Percentiles rank a stretch among this genome's conserved stretches.
phyloP scores from a whole-genome alignment of 1,140 invertebrate genomes.

The Latrodectus geometricus region DNA sequence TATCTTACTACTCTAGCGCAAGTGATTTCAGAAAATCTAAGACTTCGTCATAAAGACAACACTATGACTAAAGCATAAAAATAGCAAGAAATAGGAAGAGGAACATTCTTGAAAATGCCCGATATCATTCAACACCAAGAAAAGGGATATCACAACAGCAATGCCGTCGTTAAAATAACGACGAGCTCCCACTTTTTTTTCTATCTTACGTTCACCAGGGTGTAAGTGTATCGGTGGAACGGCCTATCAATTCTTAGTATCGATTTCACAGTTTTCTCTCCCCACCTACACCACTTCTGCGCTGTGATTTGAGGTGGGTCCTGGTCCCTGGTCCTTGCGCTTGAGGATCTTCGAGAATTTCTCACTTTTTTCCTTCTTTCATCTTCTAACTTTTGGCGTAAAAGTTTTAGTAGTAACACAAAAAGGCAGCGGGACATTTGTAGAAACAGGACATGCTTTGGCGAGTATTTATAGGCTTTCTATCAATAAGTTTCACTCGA shows the following conservation, averaged over 20 bases:
- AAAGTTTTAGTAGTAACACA: conserved; percentile 28
- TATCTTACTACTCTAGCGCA: no score
- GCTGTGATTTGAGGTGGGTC: conserved; percentile 19
- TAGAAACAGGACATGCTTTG: conserved; percentile 6
- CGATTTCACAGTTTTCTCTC: conserved; percentile 2
- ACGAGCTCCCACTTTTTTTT: conserved; percentile 13
- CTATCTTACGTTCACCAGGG: background rate
- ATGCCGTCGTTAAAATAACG: conserved; percentile 52
- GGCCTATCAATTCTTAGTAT: conserved; percentile 43
- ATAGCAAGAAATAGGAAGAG: no score
- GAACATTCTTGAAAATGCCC: conserved; percentile 6
- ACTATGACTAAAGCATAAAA: no score
- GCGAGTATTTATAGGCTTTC: background rate
- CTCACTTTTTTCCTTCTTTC: conserved; percentile 15
- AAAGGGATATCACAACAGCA: conserved; percentile 25
- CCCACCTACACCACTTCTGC: background rate
- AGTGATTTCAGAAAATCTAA: no score
- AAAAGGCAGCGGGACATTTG: background rate
- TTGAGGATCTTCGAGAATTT: background rate
- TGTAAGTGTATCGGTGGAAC: conserved; percentile 30
- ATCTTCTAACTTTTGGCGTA: background rate
- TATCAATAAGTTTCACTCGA: conserved; percentile 2
- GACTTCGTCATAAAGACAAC: no score
- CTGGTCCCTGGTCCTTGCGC: background rate
- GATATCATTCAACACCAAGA: background rate